These are phyloP conservation scores for Mola mola DNA, from an alignment of 2,113 vertebrate species.

Conservation along the genomic window DNA sequence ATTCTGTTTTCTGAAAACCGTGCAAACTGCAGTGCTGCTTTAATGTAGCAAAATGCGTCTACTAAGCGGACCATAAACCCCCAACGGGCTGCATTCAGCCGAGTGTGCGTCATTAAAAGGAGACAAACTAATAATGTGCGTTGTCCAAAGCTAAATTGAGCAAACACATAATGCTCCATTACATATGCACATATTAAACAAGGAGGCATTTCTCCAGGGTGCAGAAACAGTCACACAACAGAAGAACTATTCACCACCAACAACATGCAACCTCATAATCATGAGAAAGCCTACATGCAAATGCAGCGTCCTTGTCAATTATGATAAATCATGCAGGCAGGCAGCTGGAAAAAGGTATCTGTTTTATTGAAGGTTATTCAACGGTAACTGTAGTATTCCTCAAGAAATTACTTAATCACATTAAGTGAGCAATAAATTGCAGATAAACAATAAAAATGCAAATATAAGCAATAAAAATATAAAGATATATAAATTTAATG, in stretches of 20 bases:
- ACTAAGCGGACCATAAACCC: conserved; percentile 54
- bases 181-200: conserved; percentile 74
- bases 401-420: conserved; percentile 45
- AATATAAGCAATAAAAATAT: background rate
- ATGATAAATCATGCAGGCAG: conserved; percentile 46
- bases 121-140: conserved; percentile 51
- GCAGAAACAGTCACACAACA: conserved; percentile 35
- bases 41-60: conserved; percentile 35
- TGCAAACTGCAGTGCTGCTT: conserved; percentile 31
- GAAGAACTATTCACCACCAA: conserved; percentile 51
- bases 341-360: conserved; percentile 47
- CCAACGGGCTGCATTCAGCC: conserved; percentile 58
- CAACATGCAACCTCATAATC: conserved; percentile 61
- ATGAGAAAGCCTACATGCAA: conserved; percentile 72
- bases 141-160: conserved; percentile 56
- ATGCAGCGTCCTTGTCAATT: conserved; percentile 68
- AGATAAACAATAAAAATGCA: background rate
- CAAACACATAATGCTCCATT: conserved; percentile 53
- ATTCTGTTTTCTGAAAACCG: conserved; percentile 47
- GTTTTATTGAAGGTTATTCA: conserved; percentile 36
- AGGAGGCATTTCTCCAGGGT: conserved; percentile 61
- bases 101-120: conserved; percentile 68
- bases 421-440: conserved; percentile 39
- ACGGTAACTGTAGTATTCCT: conserved; percentile 37
- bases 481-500: background rate